Conservation (phyloP, 2,113 vertebrate species). For the Willisornis vidua region DNA sequence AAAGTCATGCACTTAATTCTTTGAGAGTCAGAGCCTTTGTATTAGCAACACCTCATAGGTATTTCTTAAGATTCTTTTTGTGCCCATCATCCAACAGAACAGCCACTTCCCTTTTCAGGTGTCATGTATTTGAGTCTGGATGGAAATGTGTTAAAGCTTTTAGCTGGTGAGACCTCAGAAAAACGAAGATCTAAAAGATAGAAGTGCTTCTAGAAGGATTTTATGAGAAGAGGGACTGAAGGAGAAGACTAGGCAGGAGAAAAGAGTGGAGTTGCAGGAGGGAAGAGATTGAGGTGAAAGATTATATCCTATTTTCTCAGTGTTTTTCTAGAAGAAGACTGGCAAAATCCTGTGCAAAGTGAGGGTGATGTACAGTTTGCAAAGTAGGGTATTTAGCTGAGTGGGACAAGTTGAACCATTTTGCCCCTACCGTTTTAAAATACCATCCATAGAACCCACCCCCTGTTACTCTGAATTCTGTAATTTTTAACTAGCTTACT, state of each 20-base stretch:
- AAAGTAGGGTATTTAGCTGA: neutral
- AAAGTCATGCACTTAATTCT: neutral
- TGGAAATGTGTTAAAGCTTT: neutral
- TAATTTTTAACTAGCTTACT: neutral
- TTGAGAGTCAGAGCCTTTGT: neutral
- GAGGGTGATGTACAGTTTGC: neutral
- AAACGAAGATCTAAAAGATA: neutral
- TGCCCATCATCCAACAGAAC: neutral
- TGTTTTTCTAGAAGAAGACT: neutral
- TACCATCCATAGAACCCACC: fast-evolving
- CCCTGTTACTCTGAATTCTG: neutral
- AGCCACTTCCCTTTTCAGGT: neutral
- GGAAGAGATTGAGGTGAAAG: neutral
- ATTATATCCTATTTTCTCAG: neutral
- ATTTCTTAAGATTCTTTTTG: neutral
- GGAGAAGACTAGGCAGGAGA: neutral
- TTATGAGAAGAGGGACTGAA: neutral
- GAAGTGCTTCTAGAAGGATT: neutral
- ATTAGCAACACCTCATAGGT: neutral
- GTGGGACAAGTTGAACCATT: neutral
- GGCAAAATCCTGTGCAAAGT: neutral
- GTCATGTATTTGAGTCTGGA: neutral
- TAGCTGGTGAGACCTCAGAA: neutral
- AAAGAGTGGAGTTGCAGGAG: neutral
- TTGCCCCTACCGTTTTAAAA: neutral